phyloP scores from a whole-genome alignment of 1,140 invertebrate genomes.

The Megathymus violae region DNA sequence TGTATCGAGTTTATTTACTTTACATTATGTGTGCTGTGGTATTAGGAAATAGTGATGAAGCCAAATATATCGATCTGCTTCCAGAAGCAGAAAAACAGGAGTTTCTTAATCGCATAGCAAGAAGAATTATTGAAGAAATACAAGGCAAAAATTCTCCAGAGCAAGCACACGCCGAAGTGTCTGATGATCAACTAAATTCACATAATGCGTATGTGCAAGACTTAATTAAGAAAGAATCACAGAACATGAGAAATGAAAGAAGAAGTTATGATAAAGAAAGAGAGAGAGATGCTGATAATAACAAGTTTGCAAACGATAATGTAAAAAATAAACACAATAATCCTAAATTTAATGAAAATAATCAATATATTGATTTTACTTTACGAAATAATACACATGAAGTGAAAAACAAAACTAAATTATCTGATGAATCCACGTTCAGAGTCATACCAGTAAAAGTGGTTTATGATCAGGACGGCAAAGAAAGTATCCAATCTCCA shows the following conservation, averaged over 20 bases:
- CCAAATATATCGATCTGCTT: constrained; percentile 66
- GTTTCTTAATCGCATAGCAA: constrained; percentile 60
- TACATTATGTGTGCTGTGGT: constrained; percentile 35
- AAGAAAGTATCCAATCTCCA: background rate
- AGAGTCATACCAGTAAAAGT: constrained; percentile 42
- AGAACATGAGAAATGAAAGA: constrained; percentile 48
- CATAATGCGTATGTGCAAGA: constrained; percentile 58
- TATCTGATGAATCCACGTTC: constrained; percentile 10
- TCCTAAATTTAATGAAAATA: constrained; percentile 27
- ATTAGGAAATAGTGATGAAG: constrained; percentile 47
- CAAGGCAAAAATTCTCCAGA: constrained; percentile 40
- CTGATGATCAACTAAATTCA: constrained; percentile 55
- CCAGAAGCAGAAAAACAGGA: constrained; percentile 64
- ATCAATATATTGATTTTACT: constrained; percentile 49
- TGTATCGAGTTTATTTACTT: constrained; percentile 46
- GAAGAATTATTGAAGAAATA: constrained; percentile 62
- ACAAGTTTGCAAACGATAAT: constrained; percentile 23
- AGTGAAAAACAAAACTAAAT: constrained; percentile 20
- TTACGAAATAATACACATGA: constrained; percentile 35
- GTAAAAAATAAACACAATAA: constrained; percentile 4
- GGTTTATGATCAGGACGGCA: constrained; percentile 25
- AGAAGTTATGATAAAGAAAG: constrained; percentile 14
- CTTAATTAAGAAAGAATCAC: constrained; percentile 59
- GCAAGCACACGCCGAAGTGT: constrained; percentile 45
- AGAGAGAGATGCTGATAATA: constrained; percentile 10